A percentile compares a stretch with the other conserved stretches of the same genome.
These are phyloP conservation scores for Cyprinodon diabolis DNA, from an alignment of 2,797 vertebrate genomes.

Conservation along the genomic window DNA sequence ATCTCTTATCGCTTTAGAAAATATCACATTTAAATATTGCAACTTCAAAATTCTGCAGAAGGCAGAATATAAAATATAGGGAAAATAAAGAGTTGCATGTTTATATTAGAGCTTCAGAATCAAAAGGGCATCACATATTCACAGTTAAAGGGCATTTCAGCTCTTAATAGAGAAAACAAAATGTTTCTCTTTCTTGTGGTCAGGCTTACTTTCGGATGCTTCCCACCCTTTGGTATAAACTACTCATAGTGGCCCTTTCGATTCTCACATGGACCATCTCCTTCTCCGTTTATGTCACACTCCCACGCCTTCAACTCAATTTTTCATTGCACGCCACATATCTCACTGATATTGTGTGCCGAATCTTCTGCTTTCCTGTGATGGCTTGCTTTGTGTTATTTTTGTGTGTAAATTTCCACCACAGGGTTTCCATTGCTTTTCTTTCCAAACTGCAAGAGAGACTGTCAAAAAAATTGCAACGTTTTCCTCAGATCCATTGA, in stretches of 20 bases:
- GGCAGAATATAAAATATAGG: neutral
- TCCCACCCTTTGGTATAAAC: neutral
- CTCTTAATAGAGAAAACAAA: neutral
- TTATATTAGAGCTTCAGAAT: neutral
- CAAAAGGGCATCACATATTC: neutral
- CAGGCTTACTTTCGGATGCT: constrained; percentile 1
- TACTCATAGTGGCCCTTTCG: constrained; percentile 16
- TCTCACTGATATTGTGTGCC: constrained; percentile 3
- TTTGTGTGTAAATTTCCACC: neutral
- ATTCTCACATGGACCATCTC: constrained; percentile 19
- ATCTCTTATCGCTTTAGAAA: neutral
- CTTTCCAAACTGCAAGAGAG: no score
- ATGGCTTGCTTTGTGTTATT: neutral
- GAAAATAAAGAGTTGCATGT: neutral
- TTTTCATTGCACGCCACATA: neutral
- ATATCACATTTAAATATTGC: neutral
- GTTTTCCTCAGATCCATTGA: neutral
- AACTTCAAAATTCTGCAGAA: neutral
- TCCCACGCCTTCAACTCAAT: constrained; percentile 11
- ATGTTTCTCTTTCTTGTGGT: constrained; percentile 8
- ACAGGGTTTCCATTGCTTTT: neutral
- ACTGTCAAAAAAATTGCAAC: no score
- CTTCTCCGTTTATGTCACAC: constrained; percentile 22
- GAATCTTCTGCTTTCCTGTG: neutral
- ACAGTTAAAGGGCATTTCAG: neutral